Evolutionary conservation across 53 echinoderm and acorn worm species (phyloP).

Genomic region (Temnopleurus reevesii): DNA sequence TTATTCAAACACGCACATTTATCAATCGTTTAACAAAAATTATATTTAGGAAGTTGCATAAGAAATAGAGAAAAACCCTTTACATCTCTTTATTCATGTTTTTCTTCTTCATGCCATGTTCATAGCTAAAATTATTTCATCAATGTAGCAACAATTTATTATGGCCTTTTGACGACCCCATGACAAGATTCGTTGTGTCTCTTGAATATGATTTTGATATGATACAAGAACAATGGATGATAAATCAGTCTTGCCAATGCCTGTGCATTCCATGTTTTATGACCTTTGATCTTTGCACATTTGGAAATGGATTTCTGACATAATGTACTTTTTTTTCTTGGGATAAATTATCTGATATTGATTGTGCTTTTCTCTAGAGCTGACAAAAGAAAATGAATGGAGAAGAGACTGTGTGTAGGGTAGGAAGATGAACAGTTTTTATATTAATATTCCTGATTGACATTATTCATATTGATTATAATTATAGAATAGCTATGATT

Average conservation of each 20-base stretch:
- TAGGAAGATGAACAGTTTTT: no score
- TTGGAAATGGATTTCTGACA: not conserved
- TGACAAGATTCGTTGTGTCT: not conserved
- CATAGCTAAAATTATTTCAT: not conserved
- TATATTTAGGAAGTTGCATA: no score
- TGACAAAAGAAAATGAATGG: no score
- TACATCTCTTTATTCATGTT: not conserved
- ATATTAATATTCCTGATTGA: no score
- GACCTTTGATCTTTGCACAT: not conserved
- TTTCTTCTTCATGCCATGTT: not conserved
- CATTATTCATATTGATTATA: no score
- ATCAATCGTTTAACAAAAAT: no score
- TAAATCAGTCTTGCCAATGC: slow-evolving; percentile 15
- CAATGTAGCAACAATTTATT: not conserved
- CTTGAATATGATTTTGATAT: not conserved
- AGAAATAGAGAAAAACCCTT: no score
- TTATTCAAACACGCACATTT: no score
- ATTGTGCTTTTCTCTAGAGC: no score
- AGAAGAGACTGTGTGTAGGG: no score
- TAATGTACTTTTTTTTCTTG: not conserved
- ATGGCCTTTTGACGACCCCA: not conserved
- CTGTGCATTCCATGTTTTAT: not conserved
- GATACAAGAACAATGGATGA: slow-evolving; percentile 25
- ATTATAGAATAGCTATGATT: no score
- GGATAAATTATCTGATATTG: no score